Evolutionary conservation across 2,888 invertebrate genomes (phyloP).

Genomic region (Pinctada fucata): DNA sequence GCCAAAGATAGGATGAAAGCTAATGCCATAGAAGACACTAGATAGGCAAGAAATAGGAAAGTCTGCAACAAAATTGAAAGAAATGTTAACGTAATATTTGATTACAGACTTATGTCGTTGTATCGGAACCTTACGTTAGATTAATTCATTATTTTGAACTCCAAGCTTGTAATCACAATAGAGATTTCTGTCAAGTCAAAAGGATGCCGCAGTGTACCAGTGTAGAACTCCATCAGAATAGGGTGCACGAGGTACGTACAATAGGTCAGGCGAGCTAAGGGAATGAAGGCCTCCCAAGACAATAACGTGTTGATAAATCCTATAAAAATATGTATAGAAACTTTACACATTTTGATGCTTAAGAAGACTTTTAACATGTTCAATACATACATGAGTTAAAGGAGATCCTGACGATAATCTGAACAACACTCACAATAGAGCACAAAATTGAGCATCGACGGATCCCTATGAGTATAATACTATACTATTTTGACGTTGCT

Average conservation of each 20-base stretch:
- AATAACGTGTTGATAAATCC: slow-evolving; percentile 55
- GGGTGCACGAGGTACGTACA: slow-evolving; percentile 60
- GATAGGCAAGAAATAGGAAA: neutral
- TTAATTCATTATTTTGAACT: no score
- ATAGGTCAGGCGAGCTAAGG: slow-evolving; percentile 61
- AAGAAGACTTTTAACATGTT: no score
- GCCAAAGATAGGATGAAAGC: slow-evolving; percentile 27
- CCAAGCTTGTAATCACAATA: slow-evolving; percentile 26
- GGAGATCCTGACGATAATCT: no score
- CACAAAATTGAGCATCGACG: no score
- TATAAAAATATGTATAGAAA: slow-evolving; percentile 27
- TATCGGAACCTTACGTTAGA: no score
- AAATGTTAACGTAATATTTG: no score
- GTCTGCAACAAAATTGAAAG: neutral
- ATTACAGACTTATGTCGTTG: no score
- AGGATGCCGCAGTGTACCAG: slow-evolving; percentile 30
- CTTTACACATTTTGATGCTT: no score
- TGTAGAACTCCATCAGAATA: slow-evolving; percentile 46
- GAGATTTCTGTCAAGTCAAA: slow-evolving; percentile 40
- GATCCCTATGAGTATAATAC: no score
- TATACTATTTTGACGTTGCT: no score
- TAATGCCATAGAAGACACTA: slow-evolving; percentile 5
- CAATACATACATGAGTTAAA: no score
- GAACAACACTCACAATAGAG: no score
- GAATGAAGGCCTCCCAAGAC: slow-evolving; percentile 57